Base-by-base conservation (phyloP, 2,797 vertebrate species). In the Arremon brunneinucha region DNA sequence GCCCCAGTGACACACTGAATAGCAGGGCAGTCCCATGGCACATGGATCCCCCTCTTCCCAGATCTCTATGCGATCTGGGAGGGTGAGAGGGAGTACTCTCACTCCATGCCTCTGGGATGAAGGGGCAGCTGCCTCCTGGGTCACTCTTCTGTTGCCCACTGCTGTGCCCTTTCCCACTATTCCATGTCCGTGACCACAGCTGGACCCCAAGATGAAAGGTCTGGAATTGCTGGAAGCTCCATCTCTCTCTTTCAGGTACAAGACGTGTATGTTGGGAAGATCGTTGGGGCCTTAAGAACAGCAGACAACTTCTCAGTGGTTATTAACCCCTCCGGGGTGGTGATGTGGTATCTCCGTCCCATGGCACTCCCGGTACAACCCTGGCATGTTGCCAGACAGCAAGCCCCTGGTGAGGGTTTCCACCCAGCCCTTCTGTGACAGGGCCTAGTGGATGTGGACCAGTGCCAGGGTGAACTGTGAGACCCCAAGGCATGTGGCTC, bases 291-390 rank as follows among this genome's bases (percentile, higher is more conserved):
- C 28, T 95, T 99, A 86, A 98, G 96, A 75, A 95, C 97, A 19
- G 94, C 96, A 49, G 97, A 98, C 53, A 96, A 88, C 64, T 99
- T 99, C 72, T 98, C 98, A 0, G 98, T 99, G 44, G 84, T 98
- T 7, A 96, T 99, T 94, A 99, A 99, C 95, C 99, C 99, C 30
- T 98, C 98, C 0, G 99, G 99, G 8, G 99, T 99, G 83, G 99
- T 99, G 93, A 99, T 99, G 99, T 99, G 99, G 99, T 98, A 99
- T 23, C 85, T 99, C 78, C 96, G 96, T 12, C 98, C 98, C 3
- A 74, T 44, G 7, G 53, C 28, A 5, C 90, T 89, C 52, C 41
- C 11, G 0, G 41, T 18, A 1, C 63, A 46, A 10, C 47, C 81
- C 52, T 44, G 28, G 87, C 56, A 18, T 2, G 3, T 37, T 5